These are phyloP conservation scores for Cataglyphis altisquamis DNA, from an alignment of 2,888 invertebrate genomes.

Conservation along the genomic window DNA sequence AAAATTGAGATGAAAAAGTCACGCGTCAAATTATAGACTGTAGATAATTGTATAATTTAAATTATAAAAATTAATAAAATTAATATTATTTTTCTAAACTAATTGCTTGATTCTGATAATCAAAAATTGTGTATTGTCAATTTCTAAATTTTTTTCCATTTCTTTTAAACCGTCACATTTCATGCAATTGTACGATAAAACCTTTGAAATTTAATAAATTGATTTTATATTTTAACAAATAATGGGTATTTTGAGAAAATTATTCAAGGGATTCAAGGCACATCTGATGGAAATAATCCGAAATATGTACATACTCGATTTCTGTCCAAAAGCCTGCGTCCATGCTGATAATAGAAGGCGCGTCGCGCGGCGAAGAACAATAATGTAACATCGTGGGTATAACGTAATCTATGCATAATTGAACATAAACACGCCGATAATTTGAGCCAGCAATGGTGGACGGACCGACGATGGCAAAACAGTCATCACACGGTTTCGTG, in stretches of 20 bases:
- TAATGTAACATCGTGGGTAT: slow-evolving; percentile 59
- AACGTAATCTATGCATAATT: slow-evolving; percentile 78
- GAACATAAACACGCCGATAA: slow-evolving; percentile 77
- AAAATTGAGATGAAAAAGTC: not conserved
- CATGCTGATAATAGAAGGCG: slow-evolving; percentile 31
- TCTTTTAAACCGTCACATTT: not conserved
- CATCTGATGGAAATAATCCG: not conserved
- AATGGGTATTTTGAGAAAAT: not conserved
- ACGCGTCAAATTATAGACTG: not conserved
- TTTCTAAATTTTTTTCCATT: not conserved
- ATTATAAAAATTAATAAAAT: not conserved
- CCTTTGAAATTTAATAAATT: not conserved
- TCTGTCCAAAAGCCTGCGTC: slow-evolving; percentile 6
- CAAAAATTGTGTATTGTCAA: not conserved
- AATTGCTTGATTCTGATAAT: not conserved
- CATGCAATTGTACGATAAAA: not conserved
- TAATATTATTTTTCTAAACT: not conserved
- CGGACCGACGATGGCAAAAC: slow-evolving; percentile 41
- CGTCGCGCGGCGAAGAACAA: slow-evolving; percentile 48
- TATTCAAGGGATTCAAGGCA: not conserved
- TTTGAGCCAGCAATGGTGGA: slow-evolving; percentile 59
- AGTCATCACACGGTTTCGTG: slow-evolving; percentile 34
- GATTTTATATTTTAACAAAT: not conserved
- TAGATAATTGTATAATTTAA: not conserved
- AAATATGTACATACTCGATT: not conserved